Base-by-base conservation (phyloP, 2,888 invertebrate species). In the Itoplectis maculator region DNA sequence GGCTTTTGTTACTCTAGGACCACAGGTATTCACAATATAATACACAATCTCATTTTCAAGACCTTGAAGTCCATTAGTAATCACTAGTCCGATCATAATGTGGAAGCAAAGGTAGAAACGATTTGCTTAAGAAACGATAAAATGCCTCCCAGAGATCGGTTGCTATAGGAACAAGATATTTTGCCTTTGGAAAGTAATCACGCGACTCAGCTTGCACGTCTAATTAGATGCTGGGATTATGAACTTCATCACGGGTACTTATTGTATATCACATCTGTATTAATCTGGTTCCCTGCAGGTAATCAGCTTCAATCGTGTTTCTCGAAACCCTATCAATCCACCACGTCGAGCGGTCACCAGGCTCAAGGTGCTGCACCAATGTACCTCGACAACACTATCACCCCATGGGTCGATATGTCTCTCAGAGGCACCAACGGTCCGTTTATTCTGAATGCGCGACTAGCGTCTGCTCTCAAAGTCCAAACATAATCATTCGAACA, bases 401-500 rank as follows among this genome's bases (percentile, higher is more conserved):
- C n/a, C 37, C 15, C 59, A 37, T 59, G n/a, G 37, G 37, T 15
- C n/a, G 37, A 61, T 61, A 15, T 61, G 9, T 23, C 13, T 61
- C 37, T 4, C 37, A n/a, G n/a, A 15, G 47, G n/a, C 1, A 15
- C 37, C 5, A 7, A 37, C 1, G 15, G 61, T 15, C 18, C 35
- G 35, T 59, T 61, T 13, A 11, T 61, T n/a, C 35, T n/a, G 61
- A 61, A 61, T 61, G 61, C 61, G n/a, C n/a, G 9, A 37, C n/a
- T 9, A 61, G 37, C 37, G 37, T 61, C 35, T 35, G 61, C 49
- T 20, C 59, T 45, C 51, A 29, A 68, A 63, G 40, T 42, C 40
- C 29, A 18, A 61, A 66, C n/a, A 37, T 49, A 72, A 66, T 79
- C 72, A 54, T 68, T 61, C 61, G 66, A 61, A 54, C 40, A 69